A percentile compares a stretch with the other conserved stretches of the same genome.
Conservation (phyloP, 2,888 invertebrate species). For the Stictocephala bisonia region DNA sequence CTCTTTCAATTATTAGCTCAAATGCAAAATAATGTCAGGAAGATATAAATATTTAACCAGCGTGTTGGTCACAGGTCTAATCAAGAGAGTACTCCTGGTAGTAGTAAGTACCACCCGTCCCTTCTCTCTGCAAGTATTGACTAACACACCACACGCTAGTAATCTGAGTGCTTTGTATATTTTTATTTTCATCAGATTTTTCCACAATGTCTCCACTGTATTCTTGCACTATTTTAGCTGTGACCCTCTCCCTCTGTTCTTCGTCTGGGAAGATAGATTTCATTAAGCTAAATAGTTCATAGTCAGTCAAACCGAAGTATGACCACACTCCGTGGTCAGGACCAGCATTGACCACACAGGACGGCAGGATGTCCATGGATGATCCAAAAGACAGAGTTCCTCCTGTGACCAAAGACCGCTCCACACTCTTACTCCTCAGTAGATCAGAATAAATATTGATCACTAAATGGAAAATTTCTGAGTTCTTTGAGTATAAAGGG, state of each 20-base stretch:
- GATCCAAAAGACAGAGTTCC: background rate
- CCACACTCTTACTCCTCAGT: constrained; percentile 11
- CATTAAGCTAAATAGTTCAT: background rate
- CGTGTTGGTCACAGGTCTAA: too few species aligned
- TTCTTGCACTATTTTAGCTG: constrained; percentile 9
- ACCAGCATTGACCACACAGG: background rate
- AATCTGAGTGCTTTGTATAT: background rate
- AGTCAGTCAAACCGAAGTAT: background rate
- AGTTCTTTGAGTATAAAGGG: constrained; percentile 7
- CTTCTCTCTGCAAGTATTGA: constrained; percentile 16
- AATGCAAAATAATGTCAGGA: too few species aligned
- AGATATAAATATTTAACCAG: too few species aligned
- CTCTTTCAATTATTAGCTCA: too few species aligned
- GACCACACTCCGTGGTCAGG: background rate
- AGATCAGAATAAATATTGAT: constrained; percentile 2
- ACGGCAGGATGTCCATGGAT: background rate
- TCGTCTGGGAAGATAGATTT: background rate
- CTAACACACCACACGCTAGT: constrained; percentile 8
- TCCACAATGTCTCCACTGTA: constrained; percentile 22
- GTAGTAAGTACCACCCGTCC: too few species aligned
- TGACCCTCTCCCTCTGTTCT: constrained; percentile 9
- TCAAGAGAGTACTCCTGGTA: too few species aligned
- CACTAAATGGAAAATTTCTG: constrained; percentile 14
- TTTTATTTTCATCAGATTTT: background rate
- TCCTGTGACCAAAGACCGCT: constrained; percentile 14